Evolutionary conservation across 2,797 vertebrate genomes (phyloP).

Genomic region (Leucoraja ocellata): DNA sequence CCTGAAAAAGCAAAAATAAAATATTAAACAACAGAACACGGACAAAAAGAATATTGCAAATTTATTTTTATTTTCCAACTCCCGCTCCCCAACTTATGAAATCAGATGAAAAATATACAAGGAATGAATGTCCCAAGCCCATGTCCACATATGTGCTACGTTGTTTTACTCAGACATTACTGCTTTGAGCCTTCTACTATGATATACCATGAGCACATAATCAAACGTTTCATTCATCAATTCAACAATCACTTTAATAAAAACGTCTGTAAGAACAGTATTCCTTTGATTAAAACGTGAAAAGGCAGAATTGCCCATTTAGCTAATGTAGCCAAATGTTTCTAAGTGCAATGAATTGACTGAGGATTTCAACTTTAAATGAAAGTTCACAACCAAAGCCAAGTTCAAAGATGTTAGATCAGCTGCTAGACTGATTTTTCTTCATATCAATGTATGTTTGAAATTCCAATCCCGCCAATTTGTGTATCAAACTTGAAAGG

Average conservation of each 20-base stretch:
- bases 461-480: neutral
- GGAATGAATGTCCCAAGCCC: neutral
- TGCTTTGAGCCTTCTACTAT: no score
- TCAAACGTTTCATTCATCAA: neutral
- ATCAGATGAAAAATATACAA: neutral
- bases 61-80: neutral
- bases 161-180: neutral
- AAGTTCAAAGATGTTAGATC: neutral
- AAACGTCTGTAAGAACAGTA: no score
- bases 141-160: neutral
- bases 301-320: neutral
- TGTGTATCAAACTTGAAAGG: neutral
- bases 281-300: neutral
- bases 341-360: neutral
- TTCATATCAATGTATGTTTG: neutral
- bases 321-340: neutral
- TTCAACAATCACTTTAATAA: neutral
- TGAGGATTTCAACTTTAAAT: slow-evolving; percentile 19
- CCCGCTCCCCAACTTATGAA: neutral
- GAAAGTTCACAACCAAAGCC: no score
- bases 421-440: neutral
- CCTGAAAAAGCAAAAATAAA: slow-evolving; percentile 59
- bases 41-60: neutral
- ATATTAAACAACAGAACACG: neutral
- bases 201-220: neutral